Conservation (phyloP, 2,888 invertebrate genomes). For the Drosophila emarginata region DNA sequence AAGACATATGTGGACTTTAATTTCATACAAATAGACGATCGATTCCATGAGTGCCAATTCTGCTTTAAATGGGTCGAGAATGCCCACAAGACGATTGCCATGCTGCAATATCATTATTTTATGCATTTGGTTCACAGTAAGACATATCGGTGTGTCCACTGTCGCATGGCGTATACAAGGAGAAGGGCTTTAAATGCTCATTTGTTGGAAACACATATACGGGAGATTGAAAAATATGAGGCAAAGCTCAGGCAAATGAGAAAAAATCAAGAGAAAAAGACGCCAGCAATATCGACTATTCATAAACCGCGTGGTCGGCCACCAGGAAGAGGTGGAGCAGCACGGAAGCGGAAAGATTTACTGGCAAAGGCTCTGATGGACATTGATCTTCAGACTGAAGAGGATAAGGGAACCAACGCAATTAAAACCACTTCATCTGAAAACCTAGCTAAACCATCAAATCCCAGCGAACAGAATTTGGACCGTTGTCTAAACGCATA, state of each 20-base stretch:
- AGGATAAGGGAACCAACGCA: constrained; percentile 18
- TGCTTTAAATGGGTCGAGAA: constrained; percentile 77
- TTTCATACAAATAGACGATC: constrained; percentile 70
- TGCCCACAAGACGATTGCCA: constrained; percentile 72
- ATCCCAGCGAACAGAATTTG: constrained; percentile 65
- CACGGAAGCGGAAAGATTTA: constrained; percentile 60
- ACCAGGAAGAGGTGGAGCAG: not conserved
- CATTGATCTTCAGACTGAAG: constrained; percentile 67
- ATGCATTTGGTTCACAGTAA: constrained; percentile 70
- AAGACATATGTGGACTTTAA: constrained; percentile 73
- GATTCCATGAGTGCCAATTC: constrained; percentile 74
- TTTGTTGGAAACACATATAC: constrained; percentile 53
- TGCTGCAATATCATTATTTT: constrained; percentile 78
- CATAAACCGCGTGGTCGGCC: not conserved
- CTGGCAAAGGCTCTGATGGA: constrained; percentile 69
- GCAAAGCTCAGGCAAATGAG: constrained; percentile 48
- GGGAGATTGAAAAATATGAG: constrained; percentile 59
- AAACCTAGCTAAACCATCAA: constrained; percentile 19
- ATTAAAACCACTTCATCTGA: not conserved
- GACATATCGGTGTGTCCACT: constrained; percentile 75
- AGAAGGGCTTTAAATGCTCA: constrained; percentile 70
- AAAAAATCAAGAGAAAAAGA: constrained; percentile 29
- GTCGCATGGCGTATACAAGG: constrained; percentile 64
- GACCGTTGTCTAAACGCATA: constrained; percentile 74
- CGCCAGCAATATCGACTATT: not conserved